A percentile compares a stretch with the other conserved stretches of the same genome.
Conservation (phyloP, 2,113 vertebrate genomes). For the Herpailurus yagouaroundi region DNA sequence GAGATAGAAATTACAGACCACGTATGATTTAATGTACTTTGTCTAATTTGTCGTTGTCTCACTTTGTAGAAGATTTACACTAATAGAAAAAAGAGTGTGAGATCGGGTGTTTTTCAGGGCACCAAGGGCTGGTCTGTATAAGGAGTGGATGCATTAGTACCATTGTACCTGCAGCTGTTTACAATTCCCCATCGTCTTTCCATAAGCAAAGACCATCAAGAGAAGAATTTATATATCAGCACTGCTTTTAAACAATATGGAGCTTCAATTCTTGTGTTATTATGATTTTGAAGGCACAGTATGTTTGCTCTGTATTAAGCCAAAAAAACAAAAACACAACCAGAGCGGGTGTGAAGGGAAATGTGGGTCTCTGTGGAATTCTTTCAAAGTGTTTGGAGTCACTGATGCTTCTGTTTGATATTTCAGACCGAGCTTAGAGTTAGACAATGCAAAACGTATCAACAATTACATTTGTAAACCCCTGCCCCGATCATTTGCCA, state of each 20-base stretch:
- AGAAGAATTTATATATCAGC: not conserved
- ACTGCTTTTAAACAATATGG: not conserved
- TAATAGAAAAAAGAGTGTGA: not conserved
- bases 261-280: not conserved
- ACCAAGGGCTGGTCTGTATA: rapidly evolving
- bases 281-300: slow-evolving; percentile 50
- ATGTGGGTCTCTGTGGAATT: slow-evolving; percentile 5
- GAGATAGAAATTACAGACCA: not conserved
- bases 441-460: not conserved
- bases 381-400: not conserved
- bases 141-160: not conserved
- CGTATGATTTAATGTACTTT: not conserved
- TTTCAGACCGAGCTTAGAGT: slow-evolving; percentile 16
- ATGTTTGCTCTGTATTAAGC: slow-evolving; percentile 54
- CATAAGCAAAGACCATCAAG: not conserved
- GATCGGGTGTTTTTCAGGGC: not conserved
- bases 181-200: not conserved
- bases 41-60: not conserved
- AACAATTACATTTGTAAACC: slow-evolving; percentile 16
- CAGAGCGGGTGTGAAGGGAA: slow-evolving; percentile 46
- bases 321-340: slow-evolving; percentile 55
- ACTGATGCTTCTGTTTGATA: not conserved
- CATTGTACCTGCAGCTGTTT: not conserved
- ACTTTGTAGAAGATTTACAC: not conserved
- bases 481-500: slow-evolving; percentile 9